Conservation (phyloP, 2,113 vertebrate genomes). For the Platysteira castanea region DNA sequence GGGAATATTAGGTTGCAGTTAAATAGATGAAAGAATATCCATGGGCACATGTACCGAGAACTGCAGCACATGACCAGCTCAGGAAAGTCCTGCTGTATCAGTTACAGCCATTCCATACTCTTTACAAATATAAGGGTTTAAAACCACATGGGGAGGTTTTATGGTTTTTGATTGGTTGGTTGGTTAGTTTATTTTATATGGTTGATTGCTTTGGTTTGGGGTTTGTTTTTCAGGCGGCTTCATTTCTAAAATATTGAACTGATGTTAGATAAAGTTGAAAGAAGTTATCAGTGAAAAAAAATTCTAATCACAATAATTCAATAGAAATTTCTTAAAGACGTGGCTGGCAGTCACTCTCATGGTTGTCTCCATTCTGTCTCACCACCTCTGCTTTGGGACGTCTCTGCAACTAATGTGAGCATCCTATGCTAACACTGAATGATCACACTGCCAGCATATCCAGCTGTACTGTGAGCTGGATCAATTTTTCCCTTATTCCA, state of each 20-base stretch:
- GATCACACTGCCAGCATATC: background rate
- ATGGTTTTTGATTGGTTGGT: background rate
- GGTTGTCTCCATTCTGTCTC: background rate
- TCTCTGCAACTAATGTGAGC: background rate
- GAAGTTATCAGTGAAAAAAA: background rate
- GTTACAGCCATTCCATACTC: background rate
- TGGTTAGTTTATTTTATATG: background rate
- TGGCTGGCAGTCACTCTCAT: background rate
- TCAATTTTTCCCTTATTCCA: background rate
- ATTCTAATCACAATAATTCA: background rate
- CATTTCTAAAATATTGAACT: background rate
- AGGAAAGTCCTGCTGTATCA: background rate
- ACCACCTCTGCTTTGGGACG: background rate
- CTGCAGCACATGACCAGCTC: background rate
- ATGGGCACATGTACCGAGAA: background rate
- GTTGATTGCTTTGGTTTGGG: background rate
- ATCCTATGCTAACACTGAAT: background rate
- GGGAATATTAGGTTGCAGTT: background rate
- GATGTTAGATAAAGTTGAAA: background rate
- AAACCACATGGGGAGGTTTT: rapidly evolving
- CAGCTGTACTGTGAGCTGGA: background rate
- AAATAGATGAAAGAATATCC: background rate
- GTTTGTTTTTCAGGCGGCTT: background rate
- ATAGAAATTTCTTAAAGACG: background rate
- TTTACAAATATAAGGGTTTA: background rate